Evolutionary conservation across 92 coral and sea anemone genomes (phyloP).

Genomic region (Montipora capitata): DNA sequence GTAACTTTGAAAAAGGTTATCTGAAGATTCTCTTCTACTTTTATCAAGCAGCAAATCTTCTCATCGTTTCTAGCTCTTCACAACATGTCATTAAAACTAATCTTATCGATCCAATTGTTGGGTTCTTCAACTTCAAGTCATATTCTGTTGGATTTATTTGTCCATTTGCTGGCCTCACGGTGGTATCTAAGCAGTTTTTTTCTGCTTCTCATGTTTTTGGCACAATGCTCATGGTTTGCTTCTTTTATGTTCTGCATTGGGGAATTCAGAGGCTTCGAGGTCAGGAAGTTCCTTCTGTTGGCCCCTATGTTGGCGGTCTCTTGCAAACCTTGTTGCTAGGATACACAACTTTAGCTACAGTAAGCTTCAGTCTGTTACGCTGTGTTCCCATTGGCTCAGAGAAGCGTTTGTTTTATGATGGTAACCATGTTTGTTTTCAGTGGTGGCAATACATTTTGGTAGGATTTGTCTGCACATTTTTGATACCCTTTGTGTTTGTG

Average conservation of each 20-base stretch:
- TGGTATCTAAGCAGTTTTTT: conserved; percentile 79
- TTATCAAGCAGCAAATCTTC: conserved; percentile 80
- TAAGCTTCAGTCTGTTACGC: conserved; percentile 66
- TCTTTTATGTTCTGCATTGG: conserved; percentile 57
- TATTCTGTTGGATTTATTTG: conserved; percentile 47
- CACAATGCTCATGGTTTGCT: conserved; percentile 31
- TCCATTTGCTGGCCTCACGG: conserved; percentile 86
- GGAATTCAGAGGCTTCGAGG: conserved; percentile 40
- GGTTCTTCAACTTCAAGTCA: conserved; percentile 77
- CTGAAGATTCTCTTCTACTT: conserved; percentile 84
- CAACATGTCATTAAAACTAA: conserved; percentile 27
- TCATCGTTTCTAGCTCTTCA: conserved; percentile 59
- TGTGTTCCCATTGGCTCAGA: conserved; percentile 76
- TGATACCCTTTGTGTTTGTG: conserved; percentile 75
- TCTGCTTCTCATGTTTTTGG: conserved; percentile 58
- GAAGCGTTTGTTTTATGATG: conserved; percentile 74
- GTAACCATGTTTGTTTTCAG: conserved; percentile 70
- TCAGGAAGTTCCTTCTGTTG: conserved; percentile 61
- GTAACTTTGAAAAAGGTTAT: conserved; percentile 56
- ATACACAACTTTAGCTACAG: conserved; percentile 67
- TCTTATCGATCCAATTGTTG: conserved; percentile 67
- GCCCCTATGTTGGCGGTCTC: conserved; percentile 81
- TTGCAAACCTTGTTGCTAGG: conserved; percentile 91
- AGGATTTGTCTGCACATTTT: conserved; percentile 32
- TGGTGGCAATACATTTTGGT: conserved; percentile 85